Conservation (phyloP, 2,888 invertebrate species). For the Tholera decimalis region DNA sequence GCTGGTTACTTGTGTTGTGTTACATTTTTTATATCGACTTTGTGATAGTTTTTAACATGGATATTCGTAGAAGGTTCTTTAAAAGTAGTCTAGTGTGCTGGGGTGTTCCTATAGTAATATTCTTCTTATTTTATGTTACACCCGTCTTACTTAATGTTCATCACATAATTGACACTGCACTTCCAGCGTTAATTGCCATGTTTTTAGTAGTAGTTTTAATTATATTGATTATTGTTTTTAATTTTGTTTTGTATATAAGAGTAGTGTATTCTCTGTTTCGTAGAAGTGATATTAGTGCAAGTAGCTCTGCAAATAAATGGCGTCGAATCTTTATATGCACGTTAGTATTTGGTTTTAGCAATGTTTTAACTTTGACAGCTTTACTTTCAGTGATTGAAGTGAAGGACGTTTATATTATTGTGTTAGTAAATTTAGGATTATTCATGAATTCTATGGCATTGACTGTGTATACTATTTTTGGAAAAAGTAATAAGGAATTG, state of each 20-base stretch:
- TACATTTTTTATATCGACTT: slow-evolving; percentile 18
- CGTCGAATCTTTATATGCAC: not conserved
- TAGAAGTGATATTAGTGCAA: not conserved
- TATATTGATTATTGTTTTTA: not conserved
- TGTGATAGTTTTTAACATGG: slow-evolving; percentile 6
- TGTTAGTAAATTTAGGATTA: slow-evolving; percentile 6
- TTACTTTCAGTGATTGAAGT: not conserved
- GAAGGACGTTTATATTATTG: not conserved
- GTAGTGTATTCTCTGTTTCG: slow-evolving; percentile 13
- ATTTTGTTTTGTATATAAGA: slow-evolving; percentile 17
- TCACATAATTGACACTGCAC: not conserved
- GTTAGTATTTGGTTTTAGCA: slow-evolving; percentile 17
- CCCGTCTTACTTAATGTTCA: slow-evolving; percentile 1
- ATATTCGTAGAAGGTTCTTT: not conserved
- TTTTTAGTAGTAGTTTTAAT: slow-evolving; percentile 9
- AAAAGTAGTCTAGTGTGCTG: slow-evolving; percentile 2
- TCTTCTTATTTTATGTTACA: not conserved
- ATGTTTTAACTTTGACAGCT: slow-evolving; percentile 10
- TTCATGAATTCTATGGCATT: slow-evolving; percentile 2
- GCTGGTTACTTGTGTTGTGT: slow-evolving; percentile 16
- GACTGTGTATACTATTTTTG: slow-evolving; percentile 9
- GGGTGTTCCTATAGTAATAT: not conserved
- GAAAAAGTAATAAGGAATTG: slow-evolving; percentile 5
- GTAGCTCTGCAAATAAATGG: not conserved
- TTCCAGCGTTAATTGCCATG: slow-evolving; percentile 1